A percentile compares a stretch with the other conserved stretches of the same genome.
Conservation (phyloP, 1,140 invertebrate genomes). For the Coelopa frigida region DNA sequence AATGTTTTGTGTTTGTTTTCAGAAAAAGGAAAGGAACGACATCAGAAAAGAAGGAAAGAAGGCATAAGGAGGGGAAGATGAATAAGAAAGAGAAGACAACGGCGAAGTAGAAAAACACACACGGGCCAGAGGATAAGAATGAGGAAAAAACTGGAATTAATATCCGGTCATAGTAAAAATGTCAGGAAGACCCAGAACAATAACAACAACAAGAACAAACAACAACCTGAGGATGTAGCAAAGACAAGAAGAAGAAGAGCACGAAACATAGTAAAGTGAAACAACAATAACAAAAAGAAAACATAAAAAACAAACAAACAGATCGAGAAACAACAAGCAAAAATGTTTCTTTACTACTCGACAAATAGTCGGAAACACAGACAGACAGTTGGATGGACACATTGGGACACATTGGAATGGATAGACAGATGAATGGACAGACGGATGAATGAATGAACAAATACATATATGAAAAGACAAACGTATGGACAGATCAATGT, state of each 20-base stretch:
- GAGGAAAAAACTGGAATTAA: slow-evolving; percentile 30
- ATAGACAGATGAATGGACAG: not conserved
- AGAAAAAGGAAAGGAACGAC: too few relatives aligned
- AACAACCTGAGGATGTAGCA: too few relatives aligned
- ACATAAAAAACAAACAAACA: not conserved
- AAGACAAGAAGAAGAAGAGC: too few relatives aligned
- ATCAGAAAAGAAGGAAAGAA: too few relatives aligned
- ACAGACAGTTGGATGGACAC: slow-evolving; percentile 3
- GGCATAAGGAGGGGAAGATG: slow-evolving; percentile 2
- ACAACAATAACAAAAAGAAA: not conserved
- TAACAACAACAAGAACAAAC: too few relatives aligned
- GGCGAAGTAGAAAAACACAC: not conserved
- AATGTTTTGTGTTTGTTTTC: too few relatives aligned
- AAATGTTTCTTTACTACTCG: not conserved
- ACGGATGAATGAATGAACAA: not conserved
- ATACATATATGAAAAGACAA: not conserved
- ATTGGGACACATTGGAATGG: not conserved
- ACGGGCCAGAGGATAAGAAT: not conserved
- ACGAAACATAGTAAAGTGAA: not conserved
- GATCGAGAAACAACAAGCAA: slow-evolving; percentile 3
- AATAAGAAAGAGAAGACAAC: slow-evolving; percentile 2
- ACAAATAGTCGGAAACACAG: slow-evolving; percentile 1
- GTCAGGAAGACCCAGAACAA: too few relatives aligned
- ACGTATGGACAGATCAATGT: too few relatives aligned
- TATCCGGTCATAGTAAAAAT: slow-evolving; percentile 44